These are phyloP conservation scores for Bombus sibiricus DNA, from an alignment of 1,140 invertebrate genomes.

Conservation along the genomic window DNA sequence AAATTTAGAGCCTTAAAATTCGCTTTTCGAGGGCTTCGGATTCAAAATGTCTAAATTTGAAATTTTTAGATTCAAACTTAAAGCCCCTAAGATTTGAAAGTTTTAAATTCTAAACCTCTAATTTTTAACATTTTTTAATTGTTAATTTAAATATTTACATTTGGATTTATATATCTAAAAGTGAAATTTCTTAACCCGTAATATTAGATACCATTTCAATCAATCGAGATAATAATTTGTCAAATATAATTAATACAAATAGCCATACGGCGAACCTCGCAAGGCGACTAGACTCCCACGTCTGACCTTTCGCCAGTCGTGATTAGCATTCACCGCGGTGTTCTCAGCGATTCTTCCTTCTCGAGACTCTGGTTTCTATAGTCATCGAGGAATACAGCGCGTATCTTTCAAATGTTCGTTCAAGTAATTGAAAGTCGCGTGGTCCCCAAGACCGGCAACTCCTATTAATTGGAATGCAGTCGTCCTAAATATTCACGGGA, in stretches of 20 bases:
- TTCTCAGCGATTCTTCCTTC: not conserved
- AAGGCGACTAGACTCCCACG: not conserved
- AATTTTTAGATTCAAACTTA: no score
- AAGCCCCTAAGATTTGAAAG: no score
- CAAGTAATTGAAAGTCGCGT: not conserved
- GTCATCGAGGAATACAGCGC: not conserved
- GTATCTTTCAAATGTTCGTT: constrained; percentile 9
- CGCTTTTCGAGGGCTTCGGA: not conserved
- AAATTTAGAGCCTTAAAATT: no score
- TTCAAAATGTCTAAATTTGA: not conserved
- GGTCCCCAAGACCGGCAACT: not conserved
- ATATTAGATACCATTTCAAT: not conserved
- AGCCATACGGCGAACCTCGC: not conserved
- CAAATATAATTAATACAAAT: not conserved
- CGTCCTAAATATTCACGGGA: constrained; percentile 48
- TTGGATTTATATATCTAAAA: no score
- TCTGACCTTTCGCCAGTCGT: not conserved
- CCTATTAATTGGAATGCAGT: constrained; percentile 65
- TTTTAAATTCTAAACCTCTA: no score
- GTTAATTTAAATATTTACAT: no score
- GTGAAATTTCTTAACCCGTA: no score
- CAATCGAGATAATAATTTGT: not conserved
- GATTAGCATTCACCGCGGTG: not conserved
- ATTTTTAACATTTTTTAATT: no score
- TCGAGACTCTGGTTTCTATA: no score